Evolutionary conservation across 2,888 invertebrate genomes (phyloP), one percentile per base, ranked within the genome.

Genomic region (Apoderus coryli): DNA sequence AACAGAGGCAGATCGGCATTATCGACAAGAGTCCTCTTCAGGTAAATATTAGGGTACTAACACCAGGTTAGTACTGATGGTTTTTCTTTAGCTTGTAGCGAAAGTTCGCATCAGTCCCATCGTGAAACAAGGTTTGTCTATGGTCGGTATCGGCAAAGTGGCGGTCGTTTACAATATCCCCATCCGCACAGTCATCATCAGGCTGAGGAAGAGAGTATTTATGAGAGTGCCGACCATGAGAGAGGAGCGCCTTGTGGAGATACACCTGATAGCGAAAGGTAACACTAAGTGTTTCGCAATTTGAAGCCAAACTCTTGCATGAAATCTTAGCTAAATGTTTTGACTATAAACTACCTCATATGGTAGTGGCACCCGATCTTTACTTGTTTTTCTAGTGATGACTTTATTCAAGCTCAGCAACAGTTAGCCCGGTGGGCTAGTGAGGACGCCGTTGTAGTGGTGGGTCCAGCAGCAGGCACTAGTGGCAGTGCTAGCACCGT

Each of bases 331-430:
- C n/a, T n/a, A n/a, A n/a, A n/a, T n/a, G n/a, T n/a, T n/a, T n/a
- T n/a, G n/a, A n/a, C n/a, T n/a, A n/a, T n/a, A n/a, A n/a, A n/a
- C n/a, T n/a, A n/a, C n/a, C n/a, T n/a, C n/a, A n/a, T n/a, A n/a
- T n/a, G n/a, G n/a, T n/a, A n/a, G n/a, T n/a, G n/a, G n/a, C n/a
- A n/a, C n/a, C n/a, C n/a, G n/a, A n/a, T n/a, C n/a, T n/a, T n/a
- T n/a, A n/a, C 19, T 6, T 19, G 7, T n/a, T 79, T 80, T 82
- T 82, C 76, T 82, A 85, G 84, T 82, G 84, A 82, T 82, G 82
- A 82, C 76, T 85, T 84, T 82, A 81, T 84, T 82, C 82, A 85
- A 82, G 84, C 85, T 81, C 85, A 82, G 79, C 84, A 79, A 79
- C 82, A 79, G 74, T 75, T 81, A 80, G 84, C 79, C 77, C 82